Evolutionary conservation across 2,113 vertebrate genomes (phyloP), one percentile per base, ranked within the genome.

Genomic region (Bos indicus): DNA sequence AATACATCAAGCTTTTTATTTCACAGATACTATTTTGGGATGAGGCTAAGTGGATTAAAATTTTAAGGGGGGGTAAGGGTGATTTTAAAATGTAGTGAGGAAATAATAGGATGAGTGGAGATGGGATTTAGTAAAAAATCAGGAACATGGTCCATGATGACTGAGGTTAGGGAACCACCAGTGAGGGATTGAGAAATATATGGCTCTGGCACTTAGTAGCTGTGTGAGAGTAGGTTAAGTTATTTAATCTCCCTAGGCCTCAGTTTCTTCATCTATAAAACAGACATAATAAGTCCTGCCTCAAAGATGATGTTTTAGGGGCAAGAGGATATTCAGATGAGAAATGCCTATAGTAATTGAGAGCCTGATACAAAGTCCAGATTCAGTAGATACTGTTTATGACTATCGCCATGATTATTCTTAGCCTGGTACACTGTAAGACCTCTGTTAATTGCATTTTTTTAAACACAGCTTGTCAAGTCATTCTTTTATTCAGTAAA

Each of bases 201-300:
- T 8, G 92, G 30, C 56, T 51, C 40, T 78, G 30, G 19, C 6
- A 4, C 14, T 51, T 67, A n/a, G n/a, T 87, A 67, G 40, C 48
- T 67, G 2, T 59, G 48, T 48, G 30, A 36, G 3, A 84, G 26
- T 48, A 12, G 25, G 59, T 46, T 71, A 59, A 56, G 43, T 67
- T 74, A 64, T 19, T 81, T 81, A 59, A 78, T 82, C 54, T 80
- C 74, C 46, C 67, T 86, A n/a, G 89, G 62, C 30, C n/a, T 91
- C n/a, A 10, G 23, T 91, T 91, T 95, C 93, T 90, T 83, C 51
- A 25, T 83, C 14, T 91, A 40, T 94, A 60, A 92, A 96, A 54
- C 87, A 52, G 56, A 19, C 71, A 51, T 82, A 56, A 84, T 40
- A 28, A 51, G 74, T 90, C 51, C 51, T 71, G 28, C 60, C 60